Conservation (phyloP, 2,797 vertebrate genomes). For the Acropternis orthonyx region DNA sequence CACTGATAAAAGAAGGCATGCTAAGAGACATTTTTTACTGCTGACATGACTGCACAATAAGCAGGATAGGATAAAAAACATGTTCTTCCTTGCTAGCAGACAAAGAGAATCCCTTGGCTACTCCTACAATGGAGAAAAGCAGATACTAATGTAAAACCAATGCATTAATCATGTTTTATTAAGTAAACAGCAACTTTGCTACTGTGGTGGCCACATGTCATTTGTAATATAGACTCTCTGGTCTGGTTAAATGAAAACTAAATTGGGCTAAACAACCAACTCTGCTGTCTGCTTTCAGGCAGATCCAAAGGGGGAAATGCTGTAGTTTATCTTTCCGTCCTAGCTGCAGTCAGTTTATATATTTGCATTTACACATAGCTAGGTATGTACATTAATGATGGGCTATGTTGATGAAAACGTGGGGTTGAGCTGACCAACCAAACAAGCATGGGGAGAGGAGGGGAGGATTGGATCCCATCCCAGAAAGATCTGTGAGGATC, state of each 20-base stretch:
- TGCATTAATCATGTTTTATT: constrained; percentile 53
- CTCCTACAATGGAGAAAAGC: constrained; percentile 17
- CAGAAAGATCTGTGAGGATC: neutral
- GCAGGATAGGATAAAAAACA: constrained; percentile 23
- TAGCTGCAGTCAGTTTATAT: neutral
- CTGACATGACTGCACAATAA: constrained; percentile 55
- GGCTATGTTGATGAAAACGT: neutral
- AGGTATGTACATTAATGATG: neutral
- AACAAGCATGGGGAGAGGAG: neutral
- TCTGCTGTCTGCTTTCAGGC: constrained; percentile 10
- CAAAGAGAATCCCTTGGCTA: constrained; percentile 40
- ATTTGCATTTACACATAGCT: neutral
- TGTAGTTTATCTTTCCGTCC: neutral
- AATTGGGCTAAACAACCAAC: constrained; percentile 20
- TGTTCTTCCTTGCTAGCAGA: neutral
- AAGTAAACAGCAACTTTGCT: neutral
- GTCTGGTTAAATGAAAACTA: constrained; percentile 23
- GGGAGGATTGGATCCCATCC: neutral
- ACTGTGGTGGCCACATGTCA: neutral
- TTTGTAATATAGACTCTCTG: neutral
- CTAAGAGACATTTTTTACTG: constrained; percentile 54
- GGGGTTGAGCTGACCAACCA: neutral
- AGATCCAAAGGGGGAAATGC: neutral
- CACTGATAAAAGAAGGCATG: constrained; percentile 44
- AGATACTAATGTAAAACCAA: constrained; percentile 28